Base-by-base conservation (phyloP, 1,140 invertebrate species). In the Drosophila melanogaster region DNA sequence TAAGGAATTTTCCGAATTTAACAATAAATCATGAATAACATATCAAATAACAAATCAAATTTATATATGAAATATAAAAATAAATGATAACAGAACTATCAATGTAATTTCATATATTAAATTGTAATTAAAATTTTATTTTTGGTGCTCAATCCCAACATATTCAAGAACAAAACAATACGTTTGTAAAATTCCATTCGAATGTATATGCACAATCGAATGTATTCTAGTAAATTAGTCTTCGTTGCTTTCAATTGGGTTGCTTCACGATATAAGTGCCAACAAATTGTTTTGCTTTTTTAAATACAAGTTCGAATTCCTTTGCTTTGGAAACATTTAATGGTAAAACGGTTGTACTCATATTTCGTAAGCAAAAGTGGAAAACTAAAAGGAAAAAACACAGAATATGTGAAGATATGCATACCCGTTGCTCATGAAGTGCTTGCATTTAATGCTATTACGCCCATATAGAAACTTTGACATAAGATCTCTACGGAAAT, bases 401-500 rank as follows among this genome's bases (percentile, higher is more conserved):
- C 41, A 15, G 12, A 50, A 50, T 65, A 77, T 54, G 5, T 56
- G 19, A 22, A 22, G 19, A 22, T 2, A 22, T 22, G 19, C 19
- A 22, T 22, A 22, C 19, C 19, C 19, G 19, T 22, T 22, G 19
- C 19, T 26, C 30, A 38, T 43, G 60, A 56, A 30, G 43, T 43
- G 60, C 55, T 33, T 60, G 59, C 67, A 66, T 73, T 78, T 78
- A 72, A 79, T 61, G 50, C 56, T 47, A 38, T 73, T 59, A 62
- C 33, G 59, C 44, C 71, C 41, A 66, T n/a, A 55, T 30, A 22
- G 19, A 26, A 12, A 53, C 47, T 44, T 15, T 38, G 62, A 22
- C 40, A 53, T 15, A 33, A 57, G 15, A 43, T 60, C 70, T 79
- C 80, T 69, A 64, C 70, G 79, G 75, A 83, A 78, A 75, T 75